Evolutionary conservation across 2,888 invertebrate species (phyloP).

Genomic region (Caenorhabditis plicata): DNA sequence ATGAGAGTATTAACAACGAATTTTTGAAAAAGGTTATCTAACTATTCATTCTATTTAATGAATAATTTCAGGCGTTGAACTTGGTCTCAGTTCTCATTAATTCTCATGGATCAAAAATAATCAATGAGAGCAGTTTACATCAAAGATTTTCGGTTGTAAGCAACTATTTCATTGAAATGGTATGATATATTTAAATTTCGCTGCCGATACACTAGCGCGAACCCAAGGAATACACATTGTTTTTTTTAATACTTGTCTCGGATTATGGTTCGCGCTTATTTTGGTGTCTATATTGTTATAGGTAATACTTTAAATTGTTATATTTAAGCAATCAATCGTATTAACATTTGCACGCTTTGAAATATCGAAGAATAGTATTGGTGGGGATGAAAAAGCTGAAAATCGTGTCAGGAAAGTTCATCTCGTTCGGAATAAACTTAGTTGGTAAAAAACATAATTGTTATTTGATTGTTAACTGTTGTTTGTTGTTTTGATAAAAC

Average conservation of each 20-base stretch:
- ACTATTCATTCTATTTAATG: not conserved
- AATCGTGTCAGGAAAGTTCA: constrained; percentile 12
- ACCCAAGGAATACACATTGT: no score
- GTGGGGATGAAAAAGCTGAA: not conserved
- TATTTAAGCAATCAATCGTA: constrained; percentile 22
- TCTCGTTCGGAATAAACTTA: constrained; percentile 9
- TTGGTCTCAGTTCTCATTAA: constrained; percentile 31
- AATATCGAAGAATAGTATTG: constrained; percentile 6
- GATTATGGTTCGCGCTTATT: no score
- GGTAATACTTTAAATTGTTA: not conserved
- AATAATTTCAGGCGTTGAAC: constrained; percentile 4
- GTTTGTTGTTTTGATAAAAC: not conserved
- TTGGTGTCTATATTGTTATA: not conserved
- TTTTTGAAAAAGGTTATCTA: not conserved
- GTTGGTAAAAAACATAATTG: constrained; percentile 15
- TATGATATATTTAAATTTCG: no score
- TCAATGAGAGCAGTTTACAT: constrained; percentile 23
- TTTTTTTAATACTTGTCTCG: not conserved
- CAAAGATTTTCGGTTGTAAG: constrained; percentile 16
- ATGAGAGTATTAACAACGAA: not conserved
- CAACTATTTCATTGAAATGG: constrained; percentile 33
- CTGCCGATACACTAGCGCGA: no score
- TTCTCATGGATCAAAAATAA: constrained; percentile 22
- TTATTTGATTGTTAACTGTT: constrained; percentile 2
- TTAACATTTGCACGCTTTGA: constrained; percentile 22